These are phyloP conservation scores for Macrotrachela quadricornifera DNA, from an alignment of 1,140 invertebrate genomes.

Conservation along the genomic window DNA sequence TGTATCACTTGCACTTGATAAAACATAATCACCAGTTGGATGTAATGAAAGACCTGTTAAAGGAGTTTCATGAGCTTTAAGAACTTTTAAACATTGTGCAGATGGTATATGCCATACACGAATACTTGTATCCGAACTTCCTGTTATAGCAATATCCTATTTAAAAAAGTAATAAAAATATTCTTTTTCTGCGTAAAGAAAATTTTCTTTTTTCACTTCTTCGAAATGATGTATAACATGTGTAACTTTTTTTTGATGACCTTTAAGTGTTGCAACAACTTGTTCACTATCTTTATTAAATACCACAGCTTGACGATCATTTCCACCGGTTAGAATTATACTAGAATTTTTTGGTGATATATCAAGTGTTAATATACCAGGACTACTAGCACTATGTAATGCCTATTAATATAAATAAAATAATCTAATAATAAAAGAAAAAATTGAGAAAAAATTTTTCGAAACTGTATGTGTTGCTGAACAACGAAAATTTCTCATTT, in stretches of 20 bases:
- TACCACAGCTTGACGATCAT: slow-evolving; percentile 87
- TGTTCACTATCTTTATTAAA: slow-evolving; percentile 96
- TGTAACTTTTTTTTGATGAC: slow-evolving; percentile 75
- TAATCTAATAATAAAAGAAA: no score
- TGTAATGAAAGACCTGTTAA: slow-evolving; percentile 89
- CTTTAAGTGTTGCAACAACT: slow-evolving; percentile 79
- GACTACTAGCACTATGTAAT: slow-evolving; percentile 80
- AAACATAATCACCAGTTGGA: slow-evolving; percentile 86
- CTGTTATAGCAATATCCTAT: slow-evolving; percentile 66
- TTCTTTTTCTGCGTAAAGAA: no score
- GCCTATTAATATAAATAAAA: no score
- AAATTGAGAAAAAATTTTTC: no score
- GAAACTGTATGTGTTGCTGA: slow-evolving; percentile 60
- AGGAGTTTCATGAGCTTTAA: slow-evolving; percentile 67
- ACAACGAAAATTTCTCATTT: slow-evolving; percentile 54
- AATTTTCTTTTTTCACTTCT: slow-evolving; percentile 11
- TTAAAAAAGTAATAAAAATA: no score
- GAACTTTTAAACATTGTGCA: slow-evolving; percentile 57
- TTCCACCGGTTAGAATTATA: slow-evolving; percentile 65
- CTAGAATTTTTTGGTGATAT: slow-evolving; percentile 72
- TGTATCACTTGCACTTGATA: slow-evolving; percentile 79
- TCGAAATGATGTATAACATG: slow-evolving; percentile 67
- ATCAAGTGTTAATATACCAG: slow-evolving; percentile 80
- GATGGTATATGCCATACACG: slow-evolving; percentile 82
- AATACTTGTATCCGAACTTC: slow-evolving; percentile 79